phyloP scores from a whole-genome alignment of 1,140 invertebrate genomes.

The Lineus longissimus region DNA sequence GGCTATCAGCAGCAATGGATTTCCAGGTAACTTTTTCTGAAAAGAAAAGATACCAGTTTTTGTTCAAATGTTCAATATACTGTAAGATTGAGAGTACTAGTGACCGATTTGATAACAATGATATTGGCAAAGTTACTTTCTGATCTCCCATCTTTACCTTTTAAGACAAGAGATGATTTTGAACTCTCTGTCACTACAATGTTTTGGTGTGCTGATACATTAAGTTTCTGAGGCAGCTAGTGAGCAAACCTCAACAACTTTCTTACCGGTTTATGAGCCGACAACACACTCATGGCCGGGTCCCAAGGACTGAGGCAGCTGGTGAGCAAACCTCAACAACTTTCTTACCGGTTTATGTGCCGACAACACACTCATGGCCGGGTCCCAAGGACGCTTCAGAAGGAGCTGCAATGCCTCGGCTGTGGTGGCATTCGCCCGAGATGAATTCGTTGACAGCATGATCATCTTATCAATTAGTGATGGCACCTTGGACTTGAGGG shows the following conservation, averaged over 20 bases:
- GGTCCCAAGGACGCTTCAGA: conserved; percentile 76
- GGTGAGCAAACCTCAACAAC: too few species aligned
- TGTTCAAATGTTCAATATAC: too few species aligned
- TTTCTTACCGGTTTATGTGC: conserved; percentile 61
- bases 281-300: conserved; percentile 61
- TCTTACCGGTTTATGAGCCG: conserved; percentile 61
- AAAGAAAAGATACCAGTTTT: conserved; percentile 30
- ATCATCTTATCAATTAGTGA: conserved; percentile 75
- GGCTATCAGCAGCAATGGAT: conserved; percentile 68
- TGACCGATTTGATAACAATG: too few species aligned
- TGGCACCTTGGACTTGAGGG: conserved; percentile 70
- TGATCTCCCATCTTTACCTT: too few species aligned
- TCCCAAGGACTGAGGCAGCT: too few species aligned
- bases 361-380: conserved; percentile 59
- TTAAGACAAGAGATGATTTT: too few species aligned
- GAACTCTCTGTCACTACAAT: too few species aligned
- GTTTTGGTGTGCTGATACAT: too few species aligned
- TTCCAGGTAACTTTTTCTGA: conserved; percentile 68
- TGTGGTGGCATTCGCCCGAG: conserved; percentile 29
- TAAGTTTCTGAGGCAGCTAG: too few species aligned
- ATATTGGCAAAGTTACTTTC: too few species aligned
- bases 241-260: too few species aligned
- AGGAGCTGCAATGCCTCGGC: conserved; percentile 64
- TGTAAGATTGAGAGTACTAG: too few species aligned
- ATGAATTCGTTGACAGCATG: conserved; percentile 51